Percentiles rank a stretch among this genome's conserved stretches.
Evolutionary conservation across 2,113 vertebrate species (phyloP).

Genomic region (cattle (Bos taurus)): ARS-UCD2.0 NC_037338.1:11465501-11466000

Average conservation of each 20-base stretch:
- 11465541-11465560: slow-evolving; percentile 73
- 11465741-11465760: not conserved
- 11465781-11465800: not conserved
- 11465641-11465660: not conserved
- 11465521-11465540: slow-evolving; percentile 75
- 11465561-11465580: slow-evolving; percentile 53
- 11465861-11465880: not conserved
- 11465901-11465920: not conserved
- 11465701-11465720: not conserved
- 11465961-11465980: not conserved
- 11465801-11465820: not conserved
- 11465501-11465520: slow-evolving; percentile 75
- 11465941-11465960: not conserved
- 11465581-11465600: slow-evolving; percentile 60
- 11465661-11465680: not conserved
- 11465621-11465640: not conserved
- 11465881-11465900: not conserved
- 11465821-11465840: not conserved
- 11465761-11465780: not conserved
- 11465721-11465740: not conserved
- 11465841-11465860: not conserved
- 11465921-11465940: not conserved
- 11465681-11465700: not conserved
- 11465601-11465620: not conserved
- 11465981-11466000: not conserved